Evolutionary conservation across 1,140 invertebrate species (phyloP), one percentile per base, ranked within the genome.

Genomic region (Drosophila novamexicana): DNA sequence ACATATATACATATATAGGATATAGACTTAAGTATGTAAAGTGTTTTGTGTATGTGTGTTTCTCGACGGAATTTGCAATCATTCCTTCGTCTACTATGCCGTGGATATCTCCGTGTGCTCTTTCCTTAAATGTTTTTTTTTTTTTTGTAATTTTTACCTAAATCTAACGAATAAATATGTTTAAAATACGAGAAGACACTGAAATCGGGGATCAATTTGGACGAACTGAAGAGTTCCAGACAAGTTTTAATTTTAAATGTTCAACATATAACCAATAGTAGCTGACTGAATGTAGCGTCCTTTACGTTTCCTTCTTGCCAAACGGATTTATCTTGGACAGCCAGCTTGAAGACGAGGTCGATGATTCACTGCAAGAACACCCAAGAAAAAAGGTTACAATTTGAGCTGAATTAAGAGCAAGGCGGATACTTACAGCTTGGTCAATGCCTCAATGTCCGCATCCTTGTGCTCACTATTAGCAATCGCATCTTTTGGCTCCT

Each of bases 311-410:
- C 77, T 94, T 94, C 91, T 95, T 95, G 29, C 94, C 94, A 92
- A 96, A 96, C 64, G 95, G 95, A 93, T 96, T 96, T 57, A 96
- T 94, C 91, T 95, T 96, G 12, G 94, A 94, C 29, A 96, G 83
- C 96, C 96, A 96, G 61, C 59, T 82, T 16, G 94, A 94, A 57
- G 93, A 92, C 53, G 91, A 75, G 6, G 77, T 16, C 40, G 90
- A 59, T 0, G 81, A 76, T 80, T 91, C 88, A 44, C 81, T 90
- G 36, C 9, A 56, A 73, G 7, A 18, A 1, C 18, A 6, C 45
- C n/a, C 52, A 54, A 29, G 8, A 49, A 10, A 14, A 6, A 36
- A 53, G 22, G 7, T 40, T 52, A 12, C 7, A 8, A 7, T 34
- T 37, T 22, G 6, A 22, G 2, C 29, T 54, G 39, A 10, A 29